A percentile compares a stretch with the other conserved stretches of the same genome.
Evolutionary conservation across 2,797 vertebrate genomes (phyloP).

Genomic region (Pseudopleuronectes americanus): DNA sequence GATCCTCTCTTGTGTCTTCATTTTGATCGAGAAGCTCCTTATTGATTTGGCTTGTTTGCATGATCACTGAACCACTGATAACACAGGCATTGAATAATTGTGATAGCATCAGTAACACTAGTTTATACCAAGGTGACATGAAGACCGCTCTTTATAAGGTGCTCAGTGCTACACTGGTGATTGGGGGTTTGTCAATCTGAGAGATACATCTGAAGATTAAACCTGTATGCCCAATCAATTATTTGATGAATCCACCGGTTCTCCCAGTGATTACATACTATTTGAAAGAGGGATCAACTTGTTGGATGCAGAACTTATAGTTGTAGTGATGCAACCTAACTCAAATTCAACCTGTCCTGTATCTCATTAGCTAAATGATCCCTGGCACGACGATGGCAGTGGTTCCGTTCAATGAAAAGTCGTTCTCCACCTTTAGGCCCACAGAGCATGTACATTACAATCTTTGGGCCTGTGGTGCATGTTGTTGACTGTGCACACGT

Average conservation of each 20-base stretch:
- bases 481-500: neutral
- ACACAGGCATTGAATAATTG: constrained; percentile 42
- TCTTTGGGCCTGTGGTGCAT: too few species aligned
- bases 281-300: neutral
- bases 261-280: too few species aligned
- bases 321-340: neutral
- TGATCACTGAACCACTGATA: constrained; percentile 55
- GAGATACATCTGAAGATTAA: constrained; percentile 1
- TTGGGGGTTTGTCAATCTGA: constrained; percentile 5
- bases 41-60: constrained; percentile 59
- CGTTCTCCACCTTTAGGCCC: too few species aligned
- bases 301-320: neutral
- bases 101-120: constrained; percentile 55
- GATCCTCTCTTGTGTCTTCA: constrained; percentile 24
- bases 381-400: too few species aligned
- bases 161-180: constrained; percentile 4
- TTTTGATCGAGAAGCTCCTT: constrained; percentile 33
- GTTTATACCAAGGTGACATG: constrained; percentile 54
- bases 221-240: neutral
- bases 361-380: too few species aligned
- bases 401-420: too few species aligned
- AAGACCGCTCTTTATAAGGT: constrained; percentile 26
- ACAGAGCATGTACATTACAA: too few species aligned
- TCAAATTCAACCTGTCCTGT: too few species aligned
- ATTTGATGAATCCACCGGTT: neutral